A percentile compares a stretch with the other conserved stretches of the same genome.
These are phyloP conservation scores for Coturnix japonica DNA, from an alignment of 2,113 vertebrate species.

Conservation along the genomic window DNA sequence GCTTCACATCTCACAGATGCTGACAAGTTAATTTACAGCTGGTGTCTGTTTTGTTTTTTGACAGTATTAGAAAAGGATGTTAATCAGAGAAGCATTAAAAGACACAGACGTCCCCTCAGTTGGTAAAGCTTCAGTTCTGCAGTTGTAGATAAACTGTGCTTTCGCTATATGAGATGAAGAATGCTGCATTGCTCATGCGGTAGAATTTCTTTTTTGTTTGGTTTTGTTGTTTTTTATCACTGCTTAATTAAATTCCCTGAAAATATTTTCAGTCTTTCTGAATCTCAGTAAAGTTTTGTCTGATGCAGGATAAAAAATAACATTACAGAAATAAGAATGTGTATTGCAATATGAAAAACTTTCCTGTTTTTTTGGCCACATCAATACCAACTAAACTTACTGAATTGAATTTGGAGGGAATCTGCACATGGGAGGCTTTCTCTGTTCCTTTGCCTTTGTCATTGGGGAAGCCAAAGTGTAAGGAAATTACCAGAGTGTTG, in stretches of 20 bases:
- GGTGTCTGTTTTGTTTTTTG: constrained; percentile 19
- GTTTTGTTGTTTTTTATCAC: not conserved
- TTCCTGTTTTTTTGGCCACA: not conserved
- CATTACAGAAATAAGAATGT: not conserved
- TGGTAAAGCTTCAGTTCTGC: not conserved
- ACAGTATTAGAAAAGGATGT: constrained; percentile 31
- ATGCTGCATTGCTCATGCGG: not conserved
- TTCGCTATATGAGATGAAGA: not conserved
- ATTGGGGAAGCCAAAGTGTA: not conserved
- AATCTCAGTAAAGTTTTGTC: not conserved
- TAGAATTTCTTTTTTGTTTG: not conserved
- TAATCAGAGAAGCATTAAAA: constrained; percentile 14
- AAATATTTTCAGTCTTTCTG: not conserved
- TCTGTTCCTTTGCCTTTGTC: not conserved
- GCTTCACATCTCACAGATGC: not conserved
- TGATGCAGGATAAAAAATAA: not conserved
- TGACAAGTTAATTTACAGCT: constrained; percentile 43
- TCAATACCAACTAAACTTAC: not conserved
- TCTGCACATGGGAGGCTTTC: not conserved
- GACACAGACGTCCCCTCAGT: not conserved
- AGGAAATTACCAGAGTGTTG: not conserved
- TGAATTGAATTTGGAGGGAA: not conserved
- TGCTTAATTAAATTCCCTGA: not conserved
- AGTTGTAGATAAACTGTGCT: not conserved
- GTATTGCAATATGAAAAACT: not conserved